Percentiles rank a stretch among this genome's conserved stretches.
phyloP scores from a whole-genome alignment of 2,113 vertebrate species.

The Callionymus lyra region DNA sequence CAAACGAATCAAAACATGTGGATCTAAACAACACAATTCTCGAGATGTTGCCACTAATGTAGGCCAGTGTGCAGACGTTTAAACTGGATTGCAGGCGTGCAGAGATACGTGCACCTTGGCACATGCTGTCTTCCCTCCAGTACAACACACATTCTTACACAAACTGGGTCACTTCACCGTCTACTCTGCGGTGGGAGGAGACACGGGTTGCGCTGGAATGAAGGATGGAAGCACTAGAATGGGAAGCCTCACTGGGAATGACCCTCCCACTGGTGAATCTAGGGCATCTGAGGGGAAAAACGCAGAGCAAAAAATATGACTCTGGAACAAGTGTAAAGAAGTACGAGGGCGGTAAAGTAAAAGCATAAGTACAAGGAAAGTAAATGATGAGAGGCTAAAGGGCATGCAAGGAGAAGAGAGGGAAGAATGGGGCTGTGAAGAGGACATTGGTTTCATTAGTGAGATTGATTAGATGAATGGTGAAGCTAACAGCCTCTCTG shows the following conservation, averaged over 20 bases:
- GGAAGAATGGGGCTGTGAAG: constrained; percentile 37
- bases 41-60: not conserved
- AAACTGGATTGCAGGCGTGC: not conserved
- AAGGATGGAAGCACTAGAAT: constrained; percentile 29
- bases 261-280: constrained; percentile 29
- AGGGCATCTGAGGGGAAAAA: constrained; percentile 23
- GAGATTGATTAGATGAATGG: constrained; percentile 67
- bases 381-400: constrained; percentile 41
- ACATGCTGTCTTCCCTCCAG: constrained; percentile 14
- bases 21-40: too few relatives aligned
- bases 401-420: constrained; percentile 20
- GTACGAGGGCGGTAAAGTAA: constrained; percentile 5
- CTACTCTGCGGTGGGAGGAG: constrained; percentile 26
- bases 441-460: constrained; percentile 63
- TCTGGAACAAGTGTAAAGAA: not conserved
- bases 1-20: too few relatives aligned
- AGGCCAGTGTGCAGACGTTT: too few relatives aligned
- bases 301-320: constrained; percentile 1
- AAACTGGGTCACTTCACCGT: constrained; percentile 57
- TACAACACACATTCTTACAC: constrained; percentile 42
- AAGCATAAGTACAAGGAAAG: constrained; percentile 17
- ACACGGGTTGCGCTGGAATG: constrained; percentile 29
- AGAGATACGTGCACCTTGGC: constrained; percentile 19
- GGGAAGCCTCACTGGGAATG: constrained; percentile 28
- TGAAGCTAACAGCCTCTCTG: constrained; percentile 65